These are phyloP conservation scores for Suillia variegata DNA, from an alignment of 2,888 invertebrate species.

Conservation along the genomic window DNA sequence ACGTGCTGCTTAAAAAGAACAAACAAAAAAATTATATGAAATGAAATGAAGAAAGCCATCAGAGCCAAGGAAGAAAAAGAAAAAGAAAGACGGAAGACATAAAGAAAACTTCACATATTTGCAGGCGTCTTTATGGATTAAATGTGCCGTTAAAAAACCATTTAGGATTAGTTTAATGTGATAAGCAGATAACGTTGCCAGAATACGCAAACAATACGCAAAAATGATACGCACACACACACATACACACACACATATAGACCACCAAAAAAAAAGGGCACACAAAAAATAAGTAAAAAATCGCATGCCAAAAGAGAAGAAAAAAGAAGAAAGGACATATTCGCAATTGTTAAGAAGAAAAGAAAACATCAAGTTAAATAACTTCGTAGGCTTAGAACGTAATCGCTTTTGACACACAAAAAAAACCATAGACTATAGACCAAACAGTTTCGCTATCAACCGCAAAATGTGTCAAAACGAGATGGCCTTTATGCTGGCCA, in stretches of 20 bases:
- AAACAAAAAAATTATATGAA: too few species aligned
- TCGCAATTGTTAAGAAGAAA: slow-evolving; percentile 54
- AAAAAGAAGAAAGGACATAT: slow-evolving; percentile 50
- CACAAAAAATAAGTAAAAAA: slow-evolving; percentile 15
- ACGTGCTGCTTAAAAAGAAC: too few species aligned
- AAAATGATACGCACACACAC: slow-evolving; percentile 41
- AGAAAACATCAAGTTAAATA: slow-evolving; percentile 54
- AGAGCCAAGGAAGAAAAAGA: too few species aligned
- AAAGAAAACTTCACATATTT: slow-evolving; percentile 24
- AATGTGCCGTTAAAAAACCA: slow-evolving; percentile 58
- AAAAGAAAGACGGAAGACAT: neutral
- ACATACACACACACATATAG: slow-evolving; percentile 11
- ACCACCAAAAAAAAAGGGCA: slow-evolving; percentile 7
- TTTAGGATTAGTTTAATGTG: slow-evolving; percentile 59
- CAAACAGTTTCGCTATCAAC: neutral
- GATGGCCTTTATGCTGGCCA: slow-evolving; percentile 19
- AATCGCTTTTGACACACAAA: slow-evolving; percentile 42
- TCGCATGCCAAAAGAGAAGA: slow-evolving; percentile 18
- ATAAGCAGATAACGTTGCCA: slow-evolving; percentile 52
- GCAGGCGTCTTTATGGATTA: slow-evolving; percentile 28
- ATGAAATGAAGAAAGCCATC: too few species aligned
- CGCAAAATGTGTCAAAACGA: slow-evolving; percentile 4
- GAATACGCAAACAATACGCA: slow-evolving; percentile 57
- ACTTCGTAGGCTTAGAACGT: slow-evolving; percentile 47
- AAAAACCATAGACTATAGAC: neutral